Percentiles rank a stretch among this genome's conserved stretches.
phyloP scores from a whole-genome alignment of 1,140 invertebrate species.

The Bombyx mandarina region DNA sequence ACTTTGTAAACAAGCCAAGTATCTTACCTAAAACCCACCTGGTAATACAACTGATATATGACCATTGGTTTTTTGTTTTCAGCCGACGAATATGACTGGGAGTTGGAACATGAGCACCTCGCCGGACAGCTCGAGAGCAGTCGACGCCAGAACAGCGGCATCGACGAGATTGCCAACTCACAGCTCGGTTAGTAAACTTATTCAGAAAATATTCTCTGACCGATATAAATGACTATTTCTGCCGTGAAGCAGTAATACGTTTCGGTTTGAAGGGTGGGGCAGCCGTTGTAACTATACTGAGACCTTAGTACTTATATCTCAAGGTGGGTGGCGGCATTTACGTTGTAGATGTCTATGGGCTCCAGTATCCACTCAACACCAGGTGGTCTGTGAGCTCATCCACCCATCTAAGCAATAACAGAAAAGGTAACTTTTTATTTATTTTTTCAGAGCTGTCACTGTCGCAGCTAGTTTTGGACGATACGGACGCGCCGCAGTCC shows the following conservation, averaged over 20 bases:
- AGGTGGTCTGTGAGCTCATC: too few relatives aligned
- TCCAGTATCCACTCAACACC: too few relatives aligned
- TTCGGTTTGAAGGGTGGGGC: too few relatives aligned
- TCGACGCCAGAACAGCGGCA: conserved; percentile 29
- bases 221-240: too few relatives aligned
- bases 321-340: too few relatives aligned
- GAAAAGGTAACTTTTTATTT: conserved; percentile 1
- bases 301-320: too few relatives aligned
- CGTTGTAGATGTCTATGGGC: too few relatives aligned
- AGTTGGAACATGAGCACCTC: conserved; percentile 62
- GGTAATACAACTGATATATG: neutral
- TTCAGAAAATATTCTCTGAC: too few relatives aligned
- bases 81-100: conserved; percentile 66
- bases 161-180: conserved; percentile 34
- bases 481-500: conserved; percentile 35
- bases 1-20: conserved; percentile 14
- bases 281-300: too few relatives aligned
- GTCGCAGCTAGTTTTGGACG: conserved; percentile 64
- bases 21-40: neutral
- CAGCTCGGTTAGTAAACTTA: conserved; percentile 35
- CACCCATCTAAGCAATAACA: too few relatives aligned
- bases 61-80: neutral
- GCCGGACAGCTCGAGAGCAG: conserved; percentile 58
- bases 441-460: conserved; percentile 54
- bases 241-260: too few relatives aligned